phyloP scores from a whole-genome alignment of 2,888 invertebrate species.

The Alviniconcha strummeri region DNA sequence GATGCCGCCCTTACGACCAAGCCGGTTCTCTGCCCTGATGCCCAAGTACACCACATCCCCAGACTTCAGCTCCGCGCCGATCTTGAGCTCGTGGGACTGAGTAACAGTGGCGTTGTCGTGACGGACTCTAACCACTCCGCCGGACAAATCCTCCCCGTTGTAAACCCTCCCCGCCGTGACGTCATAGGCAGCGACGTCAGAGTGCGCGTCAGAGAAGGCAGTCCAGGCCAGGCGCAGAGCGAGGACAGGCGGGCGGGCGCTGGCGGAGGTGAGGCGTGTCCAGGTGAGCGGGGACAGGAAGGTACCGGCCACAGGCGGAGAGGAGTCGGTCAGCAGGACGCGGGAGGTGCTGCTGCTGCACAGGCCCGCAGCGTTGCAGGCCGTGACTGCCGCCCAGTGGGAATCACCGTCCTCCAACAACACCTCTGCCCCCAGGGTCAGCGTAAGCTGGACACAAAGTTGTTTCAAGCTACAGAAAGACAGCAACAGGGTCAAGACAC shows the following conservation, averaged over 20 bases:
- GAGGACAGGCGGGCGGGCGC: not conserved
- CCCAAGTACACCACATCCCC: slow-evolving; percentile 33
- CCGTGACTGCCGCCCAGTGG: slow-evolving; percentile 37
- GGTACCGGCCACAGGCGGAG: slow-evolving; percentile 51
- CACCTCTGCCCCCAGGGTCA: slow-evolving; percentile 23
- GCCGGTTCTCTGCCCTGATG: slow-evolving; percentile 46
- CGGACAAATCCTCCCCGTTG: slow-evolving; percentile 5
- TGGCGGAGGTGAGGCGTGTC: not conserved
- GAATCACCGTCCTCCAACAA: slow-evolving; percentile 37
- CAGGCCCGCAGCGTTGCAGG: slow-evolving; percentile 44
- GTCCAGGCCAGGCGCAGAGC: not conserved
- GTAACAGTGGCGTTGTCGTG: not conserved
- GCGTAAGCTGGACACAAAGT: not conserved
- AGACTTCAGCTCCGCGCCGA: not conserved
- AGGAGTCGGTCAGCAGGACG: slow-evolving; percentile 46
- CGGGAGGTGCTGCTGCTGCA: slow-evolving; percentile 43
- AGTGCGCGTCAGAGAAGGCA: slow-evolving; percentile 44
- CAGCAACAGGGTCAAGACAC: too few relatives aligned
- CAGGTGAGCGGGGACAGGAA: slow-evolving; percentile 10
- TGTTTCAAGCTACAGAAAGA: too few relatives aligned
- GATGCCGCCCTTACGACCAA: slow-evolving; percentile 18
- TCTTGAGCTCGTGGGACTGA: not conserved
- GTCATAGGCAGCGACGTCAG: slow-evolving; percentile 37
- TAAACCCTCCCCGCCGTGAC: not conserved
- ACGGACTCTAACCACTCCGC: not conserved